Percentiles rank a stretch among this genome's conserved stretches.
Conservation (phyloP, 2,888 invertebrate species). For the Molorchus minor region DNA sequence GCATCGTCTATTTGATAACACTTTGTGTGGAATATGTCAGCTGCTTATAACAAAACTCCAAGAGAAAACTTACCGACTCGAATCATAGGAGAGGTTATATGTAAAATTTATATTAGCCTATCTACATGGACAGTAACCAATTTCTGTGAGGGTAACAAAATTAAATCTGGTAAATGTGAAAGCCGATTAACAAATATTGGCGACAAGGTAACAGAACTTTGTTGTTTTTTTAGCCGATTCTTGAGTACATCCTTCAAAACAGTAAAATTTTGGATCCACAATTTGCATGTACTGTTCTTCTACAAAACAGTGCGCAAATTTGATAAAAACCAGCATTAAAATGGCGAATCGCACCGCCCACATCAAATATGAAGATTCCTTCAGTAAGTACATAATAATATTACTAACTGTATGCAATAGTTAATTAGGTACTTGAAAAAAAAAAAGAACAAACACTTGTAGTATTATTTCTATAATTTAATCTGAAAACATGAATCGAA, state of each 20-base stretch:
- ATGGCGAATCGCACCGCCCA: slow-evolving; percentile 38
- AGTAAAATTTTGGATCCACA: slow-evolving; percentile 45
- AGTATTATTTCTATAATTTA: too few relatives aligned
- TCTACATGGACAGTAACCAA: slow-evolving; percentile 37
- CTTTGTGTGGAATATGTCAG: slow-evolving; percentile 37
- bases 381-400: slow-evolving; percentile 2
- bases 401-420: too few relatives aligned
- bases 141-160: slow-evolving; percentile 39
- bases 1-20: slow-evolving; percentile 6
- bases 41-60: slow-evolving; percentile 36
- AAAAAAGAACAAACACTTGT: background rate
- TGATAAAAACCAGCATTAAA: slow-evolving; percentile 40
- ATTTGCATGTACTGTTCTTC: slow-evolving; percentile 43
- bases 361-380: slow-evolving; percentile 4
- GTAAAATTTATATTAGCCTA: slow-evolving; percentile 40
- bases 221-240: slow-evolving; percentile 43
- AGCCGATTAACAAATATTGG: too few relatives aligned
- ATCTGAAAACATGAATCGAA: too few relatives aligned
- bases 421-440: background rate
- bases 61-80: slow-evolving; percentile 24
- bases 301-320: slow-evolving; percentile 45
- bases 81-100: slow-evolving; percentile 35
- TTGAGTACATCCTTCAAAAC: slow-evolving; percentile 41
- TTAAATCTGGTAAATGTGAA: slow-evolving; percentile 38
- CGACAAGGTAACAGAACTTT: too few relatives aligned